Conservation (phyloP, 1,140 invertebrate genomes). For the Pachypsylla venusta region DNA sequence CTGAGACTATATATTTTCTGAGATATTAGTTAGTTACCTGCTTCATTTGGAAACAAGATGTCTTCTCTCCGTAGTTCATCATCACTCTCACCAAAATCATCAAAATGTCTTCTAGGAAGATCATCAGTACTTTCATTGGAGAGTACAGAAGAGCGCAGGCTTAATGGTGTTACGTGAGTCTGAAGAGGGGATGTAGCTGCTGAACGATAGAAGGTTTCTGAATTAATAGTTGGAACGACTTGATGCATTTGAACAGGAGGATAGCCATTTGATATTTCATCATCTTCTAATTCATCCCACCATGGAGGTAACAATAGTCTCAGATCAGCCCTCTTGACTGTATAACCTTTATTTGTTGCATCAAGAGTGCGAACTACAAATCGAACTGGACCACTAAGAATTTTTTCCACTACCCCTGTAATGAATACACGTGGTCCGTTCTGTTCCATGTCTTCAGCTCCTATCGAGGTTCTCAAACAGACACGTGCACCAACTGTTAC, state of each 20-base stretch:
- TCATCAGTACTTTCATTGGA: conserved; percentile 40
- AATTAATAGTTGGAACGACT: neutral
- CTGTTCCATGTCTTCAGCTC: conserved; percentile 5
- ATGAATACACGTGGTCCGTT: conserved; percentile 52
- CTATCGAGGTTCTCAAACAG: conserved; percentile 32
- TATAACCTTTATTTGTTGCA: conserved; percentile 34
- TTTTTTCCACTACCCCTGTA: conserved; percentile 64
- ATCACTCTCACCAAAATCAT: conserved; percentile 75
- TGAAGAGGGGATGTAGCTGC: conserved; percentile 36
- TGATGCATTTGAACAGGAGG: conserved; percentile 16
- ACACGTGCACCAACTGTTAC: conserved; percentile 36
- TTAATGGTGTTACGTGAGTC: conserved; percentile 33
- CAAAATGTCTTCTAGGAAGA: conserved; percentile 43
- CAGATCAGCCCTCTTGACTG: conserved; percentile 70
- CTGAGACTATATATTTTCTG: no score
- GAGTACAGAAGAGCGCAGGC: conserved; percentile 33
- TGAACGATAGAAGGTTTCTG: conserved; percentile 30
- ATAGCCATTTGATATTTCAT: conserved; percentile 27
- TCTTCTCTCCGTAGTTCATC: conserved; percentile 76
- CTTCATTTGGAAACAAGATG: conserved; percentile 63
- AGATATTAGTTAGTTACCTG: no score
- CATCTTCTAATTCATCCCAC: conserved; percentile 82
- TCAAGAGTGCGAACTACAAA: conserved; percentile 58
- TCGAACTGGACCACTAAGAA: conserved; percentile 50
- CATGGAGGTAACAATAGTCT: conserved; percentile 83